Conservation (phyloP, 2,797 vertebrate genomes). For the Glyptemys insculpta region DNA sequence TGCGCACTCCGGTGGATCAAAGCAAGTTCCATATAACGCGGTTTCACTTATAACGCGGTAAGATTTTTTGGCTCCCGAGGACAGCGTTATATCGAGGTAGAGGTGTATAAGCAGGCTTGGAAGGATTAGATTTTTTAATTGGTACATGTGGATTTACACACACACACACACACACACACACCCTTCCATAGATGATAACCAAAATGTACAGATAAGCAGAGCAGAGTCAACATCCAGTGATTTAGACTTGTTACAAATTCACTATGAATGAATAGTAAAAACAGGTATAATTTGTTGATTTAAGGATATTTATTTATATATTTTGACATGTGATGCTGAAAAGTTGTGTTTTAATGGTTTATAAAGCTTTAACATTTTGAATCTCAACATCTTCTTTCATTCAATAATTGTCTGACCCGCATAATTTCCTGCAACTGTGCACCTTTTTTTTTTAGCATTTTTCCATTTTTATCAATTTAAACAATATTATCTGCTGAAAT, state of each 20-base stretch:
- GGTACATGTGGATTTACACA: not conserved
- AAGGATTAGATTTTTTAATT: not conserved
- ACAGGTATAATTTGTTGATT: not conserved
- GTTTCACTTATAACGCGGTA: too few relatives aligned
- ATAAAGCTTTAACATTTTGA: not conserved
- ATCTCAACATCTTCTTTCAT: not conserved
- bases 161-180: too few relatives aligned
- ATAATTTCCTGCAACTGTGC: not conserved
- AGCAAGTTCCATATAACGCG: too few relatives aligned
- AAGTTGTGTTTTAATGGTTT: not conserved
- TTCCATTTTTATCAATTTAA: not conserved
- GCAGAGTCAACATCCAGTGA: not conserved
- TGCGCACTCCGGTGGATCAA: too few relatives aligned
- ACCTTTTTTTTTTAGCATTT: not conserved
- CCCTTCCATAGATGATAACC: not conserved
- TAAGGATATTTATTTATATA: too few relatives aligned
- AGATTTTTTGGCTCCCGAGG: too few relatives aligned
- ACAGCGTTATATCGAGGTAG: too few relatives aligned
- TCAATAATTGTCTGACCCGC: not conserved
- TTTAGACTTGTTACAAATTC: not conserved
- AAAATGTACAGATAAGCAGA: too few relatives aligned
- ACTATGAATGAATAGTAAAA: not conserved
- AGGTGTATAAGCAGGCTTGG: not conserved
- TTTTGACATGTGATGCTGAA: not conserved
- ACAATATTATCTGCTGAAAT: not conserved